phyloP scores from a whole-genome alignment of 2,888 invertebrate species.

The Trachelus iudaicus region DNA sequence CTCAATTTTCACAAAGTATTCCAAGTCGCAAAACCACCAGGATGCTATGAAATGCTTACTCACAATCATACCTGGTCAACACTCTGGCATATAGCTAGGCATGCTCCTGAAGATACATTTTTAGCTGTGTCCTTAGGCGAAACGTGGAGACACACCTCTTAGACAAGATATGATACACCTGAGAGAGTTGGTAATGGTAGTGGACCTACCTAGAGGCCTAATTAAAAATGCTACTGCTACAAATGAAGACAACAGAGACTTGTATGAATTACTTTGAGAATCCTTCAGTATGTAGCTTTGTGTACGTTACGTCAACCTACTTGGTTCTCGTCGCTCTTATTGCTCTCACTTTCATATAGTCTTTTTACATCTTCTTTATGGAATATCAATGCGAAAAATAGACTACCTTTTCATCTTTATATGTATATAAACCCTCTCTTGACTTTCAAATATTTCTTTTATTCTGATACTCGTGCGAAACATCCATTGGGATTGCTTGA shows the following conservation, averaged over 20 bases:
- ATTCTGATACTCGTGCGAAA: not conserved
- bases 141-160: not conserved
- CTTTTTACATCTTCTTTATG: no score
- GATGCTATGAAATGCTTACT: no score
- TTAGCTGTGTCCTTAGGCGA: no score
- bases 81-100: no score
- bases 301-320: not conserved
- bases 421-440: not conserved
- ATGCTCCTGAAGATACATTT: no score
- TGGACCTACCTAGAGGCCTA: slow-evolving; percentile 11
- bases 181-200: not conserved
- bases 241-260: slow-evolving; percentile 11
- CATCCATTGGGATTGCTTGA: not conserved
- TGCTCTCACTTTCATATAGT: no score
- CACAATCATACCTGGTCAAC: no score
- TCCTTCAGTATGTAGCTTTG: not conserved
- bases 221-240: slow-evolving; percentile 20
- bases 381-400: not conserved
- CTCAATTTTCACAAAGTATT: not conserved
- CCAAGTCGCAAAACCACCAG: no score
- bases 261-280: slow-evolving; percentile 9
- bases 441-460: not conserved
- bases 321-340: not conserved
- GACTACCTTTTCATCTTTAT: not conserved
- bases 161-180: not conserved